phyloP scores from a whole-genome alignment of 2,113 vertebrate genomes.

The Lanius collurio region DNA sequence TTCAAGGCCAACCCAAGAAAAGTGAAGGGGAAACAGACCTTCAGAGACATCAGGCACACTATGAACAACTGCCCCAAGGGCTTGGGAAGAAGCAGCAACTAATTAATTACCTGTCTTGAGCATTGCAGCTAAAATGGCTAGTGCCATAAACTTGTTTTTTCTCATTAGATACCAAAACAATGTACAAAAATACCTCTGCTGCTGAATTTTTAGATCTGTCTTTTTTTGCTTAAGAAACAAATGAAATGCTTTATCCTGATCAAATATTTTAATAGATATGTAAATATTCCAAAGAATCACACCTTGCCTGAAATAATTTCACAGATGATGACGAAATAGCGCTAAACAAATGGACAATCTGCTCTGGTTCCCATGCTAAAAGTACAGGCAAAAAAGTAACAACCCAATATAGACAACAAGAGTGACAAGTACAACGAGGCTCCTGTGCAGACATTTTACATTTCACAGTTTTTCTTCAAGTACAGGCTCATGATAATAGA shows the following conservation, averaged over 20 bases:
- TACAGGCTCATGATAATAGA: not conserved
- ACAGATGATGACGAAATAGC: conserved; percentile 23
- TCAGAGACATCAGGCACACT: not conserved
- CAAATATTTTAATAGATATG: not conserved
- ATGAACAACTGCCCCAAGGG: not conserved
- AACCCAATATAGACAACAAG: not conserved
- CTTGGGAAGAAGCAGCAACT: not conserved
- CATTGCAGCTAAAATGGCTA: not conserved
- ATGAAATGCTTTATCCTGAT: not conserved
- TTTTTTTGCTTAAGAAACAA: not conserved
- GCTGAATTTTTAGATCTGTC: not conserved
- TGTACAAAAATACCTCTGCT: not conserved
- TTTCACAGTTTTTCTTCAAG: conserved; percentile 45
- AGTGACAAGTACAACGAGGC: not conserved
- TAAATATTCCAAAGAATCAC: not conserved
- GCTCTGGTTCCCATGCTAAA: not conserved
- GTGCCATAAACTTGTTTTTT: not conserved
- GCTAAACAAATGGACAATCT: not conserved
- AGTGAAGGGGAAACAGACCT: not conserved
- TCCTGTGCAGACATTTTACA: not conserved
- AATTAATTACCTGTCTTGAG: not conserved
- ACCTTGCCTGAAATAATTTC: conserved; percentile 42
- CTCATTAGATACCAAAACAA: not conserved
- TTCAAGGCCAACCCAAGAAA: not conserved
- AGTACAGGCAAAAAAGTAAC: not conserved